Evolutionary conservation across 2,888 invertebrate species (phyloP).

Genomic region (Hylaea fasciaria): DNA sequence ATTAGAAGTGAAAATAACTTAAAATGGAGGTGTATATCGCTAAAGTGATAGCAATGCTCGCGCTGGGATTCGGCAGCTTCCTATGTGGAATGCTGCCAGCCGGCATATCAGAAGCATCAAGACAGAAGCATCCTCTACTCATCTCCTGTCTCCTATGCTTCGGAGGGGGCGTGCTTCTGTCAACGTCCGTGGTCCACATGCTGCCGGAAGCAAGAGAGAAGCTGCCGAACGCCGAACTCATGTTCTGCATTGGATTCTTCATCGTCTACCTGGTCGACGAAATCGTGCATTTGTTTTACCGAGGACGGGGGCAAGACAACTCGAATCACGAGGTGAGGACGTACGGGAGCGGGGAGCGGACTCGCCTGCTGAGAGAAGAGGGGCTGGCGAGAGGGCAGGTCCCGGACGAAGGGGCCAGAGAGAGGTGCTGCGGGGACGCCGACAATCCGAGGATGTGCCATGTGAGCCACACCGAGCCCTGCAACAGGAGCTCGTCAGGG

Average conservation of each 20-base stretch:
- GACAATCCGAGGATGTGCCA: constrained; percentile 85
- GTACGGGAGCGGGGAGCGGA: constrained; percentile 63
- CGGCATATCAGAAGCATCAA: constrained; percentile 84
- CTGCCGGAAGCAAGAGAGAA: constrained; percentile 90
- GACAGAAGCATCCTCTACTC: constrained; percentile 85
- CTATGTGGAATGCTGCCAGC: constrained; percentile 89
- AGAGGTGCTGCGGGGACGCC: constrained; percentile 64
- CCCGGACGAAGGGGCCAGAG: constrained; percentile 65
- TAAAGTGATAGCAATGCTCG: constrained; percentile 87
- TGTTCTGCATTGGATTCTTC: constrained; percentile 89
- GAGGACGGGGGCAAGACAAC: constrained; percentile 62
- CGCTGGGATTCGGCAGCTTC: constrained; percentile 88
- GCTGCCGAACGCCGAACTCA: constrained; percentile 86
- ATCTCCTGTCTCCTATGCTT: constrained; percentile 90
- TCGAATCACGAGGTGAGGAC: constrained; percentile 40
- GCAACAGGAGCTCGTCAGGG: constrained; percentile 86
- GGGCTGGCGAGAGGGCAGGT: constrained; percentile 33
- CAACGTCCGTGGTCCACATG: constrained; percentile 91
- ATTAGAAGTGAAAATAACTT: background rate
- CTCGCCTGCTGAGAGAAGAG: constrained; percentile 60
- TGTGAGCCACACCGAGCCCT: constrained; percentile 87
- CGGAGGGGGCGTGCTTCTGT: constrained; percentile 91
- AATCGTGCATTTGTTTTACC: constrained; percentile 87
- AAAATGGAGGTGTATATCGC: constrained; percentile 82
- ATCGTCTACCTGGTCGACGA: constrained; percentile 90